Base-by-base conservation (phyloP, 1,140 invertebrate species). In the Calosoma granatense region DNA sequence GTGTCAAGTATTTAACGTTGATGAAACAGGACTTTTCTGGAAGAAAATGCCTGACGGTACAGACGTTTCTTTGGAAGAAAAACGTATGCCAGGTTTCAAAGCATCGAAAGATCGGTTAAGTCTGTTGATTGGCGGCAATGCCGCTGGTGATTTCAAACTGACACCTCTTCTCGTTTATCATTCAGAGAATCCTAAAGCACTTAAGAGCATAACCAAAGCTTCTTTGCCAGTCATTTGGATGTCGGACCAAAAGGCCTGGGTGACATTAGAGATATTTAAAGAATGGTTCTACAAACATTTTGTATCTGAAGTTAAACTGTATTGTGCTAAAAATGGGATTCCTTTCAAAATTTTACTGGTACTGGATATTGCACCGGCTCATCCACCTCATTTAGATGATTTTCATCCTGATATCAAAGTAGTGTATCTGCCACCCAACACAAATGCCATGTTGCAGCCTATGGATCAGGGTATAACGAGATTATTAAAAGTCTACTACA, bases 1-100 rank as follows among this genome's bases (percentile, higher is more conserved):
- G 22, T 59, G 75, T 54, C 69, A 72, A 61, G 64, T 75, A 41
- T 73, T 74, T 61, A 74, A 70, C 62, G 62, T 65, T 51, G 62
- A 73, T 60, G 70, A 76, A 64, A 73, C 68, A 26, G 68, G 62
- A 21, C 58, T 76, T 1, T 76, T 69, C 63, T 76, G 74, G 71
- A 77, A 75, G 63, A 74, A 63, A 61, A 72, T 77, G 68, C 71
- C 74, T 55, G 64, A 61, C 58, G 56, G 66, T 57, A 75, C 70
- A 47, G 75, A 65, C 62, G 67, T 74, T 59, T 59, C 67, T 60
- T 62, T 65, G 52, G 67, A 75, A 55, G 72, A 72, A 59, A 54
- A 56, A 23, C 62, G 67, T 55, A 63, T 67, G 55, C 63, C 66
- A 17, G 73, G 74, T 43, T 72, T 70, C 63, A 76, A 76, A 63